Evolutionary conservation across 2,888 invertebrate species (phyloP), one percentile per base, ranked within the genome.

Genomic region (Drosophila neonasuta): DNA sequence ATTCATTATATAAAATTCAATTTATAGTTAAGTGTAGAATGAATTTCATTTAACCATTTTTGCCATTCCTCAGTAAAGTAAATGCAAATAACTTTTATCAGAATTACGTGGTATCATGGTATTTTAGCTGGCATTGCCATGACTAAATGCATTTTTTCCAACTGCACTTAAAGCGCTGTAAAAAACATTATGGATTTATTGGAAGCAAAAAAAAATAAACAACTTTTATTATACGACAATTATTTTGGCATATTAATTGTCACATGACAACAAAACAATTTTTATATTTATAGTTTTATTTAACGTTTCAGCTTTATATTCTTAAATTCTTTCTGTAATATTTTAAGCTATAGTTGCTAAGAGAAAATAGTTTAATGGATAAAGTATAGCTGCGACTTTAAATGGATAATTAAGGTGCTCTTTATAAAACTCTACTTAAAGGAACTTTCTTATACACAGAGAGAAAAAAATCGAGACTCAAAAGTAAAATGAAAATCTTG

Each of bases 231-330:
- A 13, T 44, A 50, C 34, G 54, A 58, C 58, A 59, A 59, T 71
- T 65, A 74, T 76, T 65, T 57, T 68, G 41, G 17, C 44, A 65
- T 49, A 52, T 60, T 62, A 60, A 72, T 49, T 51, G 52, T 4
- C 45, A 13, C 45, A 17, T 13, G 55, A 46, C 13, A 61, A 3
- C 9, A 34, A 34, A 56, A 24, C 6, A 46, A 58, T 49, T 61
- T 42, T 42, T 32, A 5, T 11, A 10, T 44, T 44, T 24, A 48
- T 34, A 32, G 1, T 39, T 29, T 36, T 9, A 2, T 36, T 34
- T 15, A 41, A 34, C 4, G 13, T 34, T 36, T 44, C 29, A 10
- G 20, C 20, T 44, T 44, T 42, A 2, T 34, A 20, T 48, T 24
- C 15, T 32, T 17, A 39, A 10, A 13, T 10, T 52, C 6, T 6